Percentiles rank a stretch among this genome's conserved stretches.
phyloP scores from a whole-genome alignment of 2,797 vertebrate genomes.

The Poecile montanus region DNA sequence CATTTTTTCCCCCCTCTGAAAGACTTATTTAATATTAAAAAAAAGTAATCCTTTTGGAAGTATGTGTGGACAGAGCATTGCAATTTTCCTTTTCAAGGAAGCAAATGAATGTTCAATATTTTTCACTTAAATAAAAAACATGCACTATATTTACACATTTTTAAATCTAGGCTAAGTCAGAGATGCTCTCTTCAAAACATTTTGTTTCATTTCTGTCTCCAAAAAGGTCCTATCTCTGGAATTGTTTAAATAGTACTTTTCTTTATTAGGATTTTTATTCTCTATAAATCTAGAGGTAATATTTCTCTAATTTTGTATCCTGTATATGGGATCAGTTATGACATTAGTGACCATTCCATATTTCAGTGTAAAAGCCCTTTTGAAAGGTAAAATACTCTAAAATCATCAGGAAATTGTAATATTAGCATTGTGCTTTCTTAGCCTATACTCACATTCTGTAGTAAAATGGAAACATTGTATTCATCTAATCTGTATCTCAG shows the following conservation, averaged over 20 bases:
- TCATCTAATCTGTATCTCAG: background rate
- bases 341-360: background rate
- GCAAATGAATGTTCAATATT: background rate
- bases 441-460: background rate
- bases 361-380: background rate
- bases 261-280: background rate
- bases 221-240: background rate
- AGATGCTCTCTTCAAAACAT: background rate
- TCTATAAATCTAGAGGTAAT: background rate
- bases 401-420: background rate
- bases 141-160: background rate
- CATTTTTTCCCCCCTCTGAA: background rate
- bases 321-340: background rate
- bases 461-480: background rate
- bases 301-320: background rate
- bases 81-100: background rate
- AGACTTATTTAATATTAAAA: background rate
- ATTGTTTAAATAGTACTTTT: conserved; percentile 3
- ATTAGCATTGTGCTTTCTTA: background rate
- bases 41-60: background rate
- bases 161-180: background rate
- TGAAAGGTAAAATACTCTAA: background rate
- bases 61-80: background rate
- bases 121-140: background rate
- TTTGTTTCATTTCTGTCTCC: background rate